These are phyloP conservation scores for Hemibagrus wyckioides DNA, from an alignment of 2,113 vertebrate species.

Conservation along the genomic window DNA sequence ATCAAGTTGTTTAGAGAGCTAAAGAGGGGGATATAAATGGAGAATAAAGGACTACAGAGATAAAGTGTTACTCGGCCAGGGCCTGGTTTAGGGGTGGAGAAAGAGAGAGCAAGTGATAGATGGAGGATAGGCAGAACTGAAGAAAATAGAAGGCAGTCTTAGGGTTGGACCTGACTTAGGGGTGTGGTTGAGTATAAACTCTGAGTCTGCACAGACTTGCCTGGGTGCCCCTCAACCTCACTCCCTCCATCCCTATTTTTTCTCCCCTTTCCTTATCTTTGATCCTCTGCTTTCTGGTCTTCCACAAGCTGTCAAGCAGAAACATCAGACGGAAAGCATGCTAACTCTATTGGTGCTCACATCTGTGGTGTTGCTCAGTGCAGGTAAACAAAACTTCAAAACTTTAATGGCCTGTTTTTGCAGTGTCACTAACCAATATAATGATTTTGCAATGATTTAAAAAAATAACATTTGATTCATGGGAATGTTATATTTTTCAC, in stretches of 20 bases:
- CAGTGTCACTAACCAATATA: background rate
- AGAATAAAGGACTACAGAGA: background rate
- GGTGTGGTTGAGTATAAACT: conserved; percentile 78
- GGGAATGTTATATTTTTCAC: background rate
- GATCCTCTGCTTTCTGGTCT: conserved; percentile 34
- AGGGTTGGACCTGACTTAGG: conserved; percentile 56
- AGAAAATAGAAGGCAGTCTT: conserved; percentile 35
- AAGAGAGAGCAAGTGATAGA: background rate
- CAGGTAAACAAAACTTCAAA: conserved; percentile 66
- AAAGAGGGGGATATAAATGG: background rate
- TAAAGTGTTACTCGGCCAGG: background rate
- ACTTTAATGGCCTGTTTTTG: background rate
- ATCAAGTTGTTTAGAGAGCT: background rate
- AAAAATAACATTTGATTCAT: background rate
- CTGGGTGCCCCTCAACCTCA: conserved; percentile 63
- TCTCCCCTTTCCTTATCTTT: conserved; percentile 45
- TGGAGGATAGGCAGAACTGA: background rate
- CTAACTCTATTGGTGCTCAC: conserved; percentile 71
- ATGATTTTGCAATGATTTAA: background rate
- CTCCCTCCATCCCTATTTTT: conserved; percentile 51
- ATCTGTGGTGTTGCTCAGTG: conserved; percentile 68
- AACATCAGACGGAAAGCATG: conserved; percentile 66
- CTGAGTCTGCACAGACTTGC: conserved; percentile 60
- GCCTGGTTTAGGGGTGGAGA: background rate
- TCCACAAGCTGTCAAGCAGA: conserved; percentile 36